Conservation (phyloP, 2,888 invertebrate species). For the Hemistola chrysoprasaria region DNA sequence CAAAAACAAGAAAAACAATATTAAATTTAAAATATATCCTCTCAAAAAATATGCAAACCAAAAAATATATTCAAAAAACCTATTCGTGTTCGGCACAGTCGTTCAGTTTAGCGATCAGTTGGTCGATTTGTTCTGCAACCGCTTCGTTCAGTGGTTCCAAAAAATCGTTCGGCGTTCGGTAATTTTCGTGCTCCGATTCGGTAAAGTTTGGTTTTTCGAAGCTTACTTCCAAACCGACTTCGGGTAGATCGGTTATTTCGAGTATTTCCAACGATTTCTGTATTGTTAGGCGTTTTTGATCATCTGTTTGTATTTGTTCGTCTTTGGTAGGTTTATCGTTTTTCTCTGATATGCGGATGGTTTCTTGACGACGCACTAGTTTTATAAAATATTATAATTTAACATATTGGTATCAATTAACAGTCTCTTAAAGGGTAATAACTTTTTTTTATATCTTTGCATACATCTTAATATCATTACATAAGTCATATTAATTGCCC, state of each 20-base stretch:
- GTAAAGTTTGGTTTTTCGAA: conserved; percentile 61
- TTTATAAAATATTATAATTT: not conserved
- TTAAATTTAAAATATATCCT: not conserved
- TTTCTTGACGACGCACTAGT: conserved; percentile 37
- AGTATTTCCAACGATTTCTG: conserved; percentile 63
- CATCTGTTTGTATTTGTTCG: conserved; percentile 49
- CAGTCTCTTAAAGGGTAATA: no score
- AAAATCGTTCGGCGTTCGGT: conserved; percentile 64
- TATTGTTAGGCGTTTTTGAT: conserved; percentile 40
- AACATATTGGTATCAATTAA: no score
- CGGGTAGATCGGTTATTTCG: conserved; percentile 52
- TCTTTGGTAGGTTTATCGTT: conserved; percentile 48
- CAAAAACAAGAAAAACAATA: not conserved
- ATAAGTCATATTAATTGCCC: no score
- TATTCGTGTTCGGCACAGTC: conserved; percentile 55
- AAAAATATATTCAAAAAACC: conserved; percentile 35
- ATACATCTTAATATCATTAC: no score
- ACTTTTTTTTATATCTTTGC: no score
- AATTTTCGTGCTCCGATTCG: conserved; percentile 61
- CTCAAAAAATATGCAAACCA: not conserved
- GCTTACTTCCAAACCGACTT: conserved; percentile 51
- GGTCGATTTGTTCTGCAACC: conserved; percentile 67
- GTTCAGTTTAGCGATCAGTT: conserved; percentile 63
- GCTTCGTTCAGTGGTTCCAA: conserved; percentile 63
- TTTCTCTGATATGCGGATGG: conserved; percentile 11